Percentiles rank a stretch among this genome's conserved stretches.
phyloP scores from a whole-genome alignment of 2,797 vertebrate genomes.

The Potorous gilbertii region DNA sequence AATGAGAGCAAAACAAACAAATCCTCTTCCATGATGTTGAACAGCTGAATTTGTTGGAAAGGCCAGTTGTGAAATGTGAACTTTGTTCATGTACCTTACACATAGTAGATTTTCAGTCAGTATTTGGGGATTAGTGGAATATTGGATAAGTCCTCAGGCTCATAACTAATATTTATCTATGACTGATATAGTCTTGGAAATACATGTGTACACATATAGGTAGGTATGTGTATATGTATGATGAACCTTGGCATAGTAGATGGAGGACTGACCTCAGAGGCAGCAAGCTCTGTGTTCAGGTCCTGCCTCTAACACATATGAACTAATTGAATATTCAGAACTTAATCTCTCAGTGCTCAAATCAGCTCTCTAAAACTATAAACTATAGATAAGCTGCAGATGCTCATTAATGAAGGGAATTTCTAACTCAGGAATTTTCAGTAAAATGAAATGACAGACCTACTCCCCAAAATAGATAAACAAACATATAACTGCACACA shows the following conservation, averaged over 20 bases:
- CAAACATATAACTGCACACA: not conserved
- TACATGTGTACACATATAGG: not conserved
- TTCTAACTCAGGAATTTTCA: not conserved
- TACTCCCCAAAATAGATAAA: not conserved
- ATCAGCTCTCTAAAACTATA: not conserved
- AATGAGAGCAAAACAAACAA: not conserved
- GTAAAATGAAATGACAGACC: not conserved
- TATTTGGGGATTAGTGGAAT: not conserved
- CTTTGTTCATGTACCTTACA: not conserved
- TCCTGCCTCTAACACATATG: not conserved
- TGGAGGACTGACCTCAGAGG: not conserved
- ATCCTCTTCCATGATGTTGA: not conserved
- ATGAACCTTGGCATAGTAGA: not conserved
- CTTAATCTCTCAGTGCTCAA: not conserved
- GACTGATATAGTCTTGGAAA: not conserved
- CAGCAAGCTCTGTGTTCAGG: not conserved
- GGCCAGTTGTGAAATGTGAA: not conserved
- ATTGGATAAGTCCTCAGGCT: not conserved
- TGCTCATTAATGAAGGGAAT: not conserved
- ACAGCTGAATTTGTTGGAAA: not conserved
- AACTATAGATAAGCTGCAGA: not conserved
- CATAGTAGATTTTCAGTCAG: not conserved
- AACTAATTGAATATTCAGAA: not conserved
- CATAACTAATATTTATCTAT: not conserved
- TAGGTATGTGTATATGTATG: not conserved